Base-by-base conservation (phyloP, 2,888 invertebrate genomes). In the Gari tellinella region DNA sequence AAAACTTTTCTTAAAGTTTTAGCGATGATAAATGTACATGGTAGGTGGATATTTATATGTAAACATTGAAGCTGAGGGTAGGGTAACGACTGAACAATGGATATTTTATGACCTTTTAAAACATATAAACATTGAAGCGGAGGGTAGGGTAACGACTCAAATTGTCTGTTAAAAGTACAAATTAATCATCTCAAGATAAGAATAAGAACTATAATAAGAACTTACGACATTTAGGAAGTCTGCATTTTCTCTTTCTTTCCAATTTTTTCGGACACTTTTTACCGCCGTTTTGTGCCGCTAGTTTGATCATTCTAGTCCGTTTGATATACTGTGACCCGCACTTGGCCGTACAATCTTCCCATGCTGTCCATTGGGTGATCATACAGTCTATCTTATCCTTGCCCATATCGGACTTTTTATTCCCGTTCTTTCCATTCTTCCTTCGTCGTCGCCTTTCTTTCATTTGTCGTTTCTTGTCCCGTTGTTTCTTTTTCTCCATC, bases 311-410 rank as follows among this genome's bases (percentile, higher is more conserved):
- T 21, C 91, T 72, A 0, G 77, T 79, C 72, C 85, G 83, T 40
- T 62, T 75, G 15, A 78, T 75, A 38, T 81, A 58, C 7, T 85
- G 85, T 31, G 72, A 72, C 12, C 88, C 89, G 74, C 91, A 91
- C 0, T 89, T 88, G 37, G 82, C 86, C 0, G 90, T 88, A 68
- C 92, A 92, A 15, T 83, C 66, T 1, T 87, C 81, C 90, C 90
- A 91, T 4, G 82, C 75, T 1, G 88, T 76, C 90, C 90, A 91
- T 7, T 84, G 76, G 5, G 89, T 87, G 0, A 90, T 84, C 83
- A 89, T 84, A 77, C 91, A 91, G 78, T 90, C 82, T 26, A 85
- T 78, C 23, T 48, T 58, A 0, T 81, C 75, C 25, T 80, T 82
- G 45, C 40, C 31, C 17, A 52, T 61, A 26, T 62, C 55, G 25